Base-by-base conservation (phyloP, 2,113 vertebrate species). In the Sisor rabdophorus region DNA sequence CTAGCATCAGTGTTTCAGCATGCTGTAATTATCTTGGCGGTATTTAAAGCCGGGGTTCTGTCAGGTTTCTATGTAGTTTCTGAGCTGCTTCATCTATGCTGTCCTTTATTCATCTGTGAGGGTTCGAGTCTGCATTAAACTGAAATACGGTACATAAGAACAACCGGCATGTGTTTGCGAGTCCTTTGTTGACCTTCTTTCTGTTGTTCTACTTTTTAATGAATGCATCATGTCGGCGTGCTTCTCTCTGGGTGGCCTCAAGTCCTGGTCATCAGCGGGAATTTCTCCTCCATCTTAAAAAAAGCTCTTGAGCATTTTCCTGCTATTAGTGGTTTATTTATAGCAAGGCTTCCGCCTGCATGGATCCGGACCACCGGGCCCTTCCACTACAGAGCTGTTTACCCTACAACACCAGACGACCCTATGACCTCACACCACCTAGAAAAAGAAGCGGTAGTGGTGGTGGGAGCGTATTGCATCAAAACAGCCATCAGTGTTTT, bases 41-140 rank as follows among this genome's bases (percentile, higher is more conserved):
- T 30, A 24, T 24, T 55, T 72, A 48, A 74, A 52, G 22, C 32
- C 47, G 59, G 44, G 63, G 6, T 20, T 65, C 53, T 75, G 17
- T 71, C 32, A 30, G 52, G 26, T 22, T 15, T 19, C 40, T 4
- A 24, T 13, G 17, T 19, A 13, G 32, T 44, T 15, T 36, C 32
- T 47, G 59, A 52, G 68, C 68, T 72, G 50, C 22, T 60, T 26
- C 73, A 76, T 79, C 40, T 79, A 87, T 84, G 79, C 85, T 84
- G 77, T 76, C 63, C 59, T 50, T 76, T 74, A 72, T 74, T 80
- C 68, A 47, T 55, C 40, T 30, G 10, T 48, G 36, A 40, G 40
- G n/a, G 22, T 26, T 15, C 2, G n/a, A 53, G 28, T 7, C 55
- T 40, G n/a, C 2, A 69, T 32, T n/a, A 15, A 55, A 54, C 28